Evolutionary conservation across 2,888 invertebrate species (phyloP).

Genomic region (Adelognathus sp.): DNA sequence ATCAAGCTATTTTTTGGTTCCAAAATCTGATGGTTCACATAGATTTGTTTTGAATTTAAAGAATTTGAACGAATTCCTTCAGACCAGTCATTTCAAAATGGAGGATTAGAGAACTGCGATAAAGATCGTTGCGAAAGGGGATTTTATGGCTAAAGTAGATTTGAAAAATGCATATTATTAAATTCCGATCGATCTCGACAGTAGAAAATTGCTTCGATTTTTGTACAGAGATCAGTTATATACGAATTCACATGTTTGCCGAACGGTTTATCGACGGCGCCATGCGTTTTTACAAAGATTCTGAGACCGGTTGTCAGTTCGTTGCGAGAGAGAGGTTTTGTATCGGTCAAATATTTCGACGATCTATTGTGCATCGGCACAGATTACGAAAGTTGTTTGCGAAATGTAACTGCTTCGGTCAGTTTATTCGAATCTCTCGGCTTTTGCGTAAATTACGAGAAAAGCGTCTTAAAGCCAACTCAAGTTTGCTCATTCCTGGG

Average conservation of each 20-base stretch:
- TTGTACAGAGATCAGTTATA: conserved; percentile 56
- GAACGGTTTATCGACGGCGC: conserved; percentile 1
- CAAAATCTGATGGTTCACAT: conserved; percentile 44
- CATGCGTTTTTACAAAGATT: conserved; percentile 1
- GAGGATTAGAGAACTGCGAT: conserved; percentile 53
- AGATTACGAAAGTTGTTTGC: conserved; percentile 19
- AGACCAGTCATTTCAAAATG: conserved; percentile 58
- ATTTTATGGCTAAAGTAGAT: conserved; percentile 60
- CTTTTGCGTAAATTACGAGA: conserved; percentile 34
- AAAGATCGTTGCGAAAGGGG: conserved; percentile 38
- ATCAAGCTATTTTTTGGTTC: conserved; percentile 44
- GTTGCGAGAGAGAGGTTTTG: conserved; percentile 21
- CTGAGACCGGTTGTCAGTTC: conserved; percentile 12
- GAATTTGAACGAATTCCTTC: conserved; percentile 38
- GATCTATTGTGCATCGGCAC: conserved; percentile 32
- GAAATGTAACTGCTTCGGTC: conserved; percentile 20
- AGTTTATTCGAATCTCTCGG: conserved; percentile 34
- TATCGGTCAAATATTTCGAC: conserved; percentile 31
- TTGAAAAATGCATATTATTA: conserved; percentile 57
- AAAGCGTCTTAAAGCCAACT: conserved; percentile 24
- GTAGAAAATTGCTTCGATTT: conserved; percentile 65
- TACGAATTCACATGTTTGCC: conserved; percentile 8
- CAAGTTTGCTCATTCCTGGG: conserved; percentile 39
- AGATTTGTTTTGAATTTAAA: conserved; percentile 50
- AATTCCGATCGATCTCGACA: conserved; percentile 58